Evolutionary conservation across 2,888 invertebrate species (phyloP), one percentile per base, ranked within the genome.

Genomic region (Orthosia incerta): DNA sequence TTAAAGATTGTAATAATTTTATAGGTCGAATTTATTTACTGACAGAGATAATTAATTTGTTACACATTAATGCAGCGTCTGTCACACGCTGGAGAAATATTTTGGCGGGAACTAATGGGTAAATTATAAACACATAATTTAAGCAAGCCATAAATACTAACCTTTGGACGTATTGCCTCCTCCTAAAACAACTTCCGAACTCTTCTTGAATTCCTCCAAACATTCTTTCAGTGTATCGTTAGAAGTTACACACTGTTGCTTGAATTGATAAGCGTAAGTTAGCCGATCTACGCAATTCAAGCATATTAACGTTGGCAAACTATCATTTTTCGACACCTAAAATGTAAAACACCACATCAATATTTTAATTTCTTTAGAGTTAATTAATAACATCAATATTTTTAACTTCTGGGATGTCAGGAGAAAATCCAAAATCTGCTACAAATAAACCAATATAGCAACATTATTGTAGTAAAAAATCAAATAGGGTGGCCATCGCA

Each of bases 401-500:
- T 76, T 69, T 59, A 53, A 70, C 71, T 87, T 89, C 92, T 89
- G 95, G 95, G 95, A 96, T 95, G 95, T 94, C 95, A 95, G 92
- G 89, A 91, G 93, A 95, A 94, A 95, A 93, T 92, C 90, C 67
- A 74, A 86, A 92, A 91, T 91, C 91, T 86, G 83, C 88, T 88
- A 91, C 88, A 93, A 94, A 91, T 90, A 93, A 89, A 91, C 91
- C 90, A 93, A 93, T 93, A 95, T 95, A 96, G 96, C 96, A 96
- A 96, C 96, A 96, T 96, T 96, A 94, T 92, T 93, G 92, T 91
- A 91, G 88, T 92, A 94, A 95, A 95, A 95, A 93, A 87, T 86
- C 90, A 89, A 85, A 93, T 93, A 92, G 96, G 96, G 96, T 96
- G 96, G 96, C 96, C 96, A 96, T 94, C 94, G 96, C 95, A 95